Evolutionary conservation across 2,797 vertebrate genomes (phyloP), one percentile per base, ranked within the genome.

Genomic region (Gallirallus australis): DNA sequence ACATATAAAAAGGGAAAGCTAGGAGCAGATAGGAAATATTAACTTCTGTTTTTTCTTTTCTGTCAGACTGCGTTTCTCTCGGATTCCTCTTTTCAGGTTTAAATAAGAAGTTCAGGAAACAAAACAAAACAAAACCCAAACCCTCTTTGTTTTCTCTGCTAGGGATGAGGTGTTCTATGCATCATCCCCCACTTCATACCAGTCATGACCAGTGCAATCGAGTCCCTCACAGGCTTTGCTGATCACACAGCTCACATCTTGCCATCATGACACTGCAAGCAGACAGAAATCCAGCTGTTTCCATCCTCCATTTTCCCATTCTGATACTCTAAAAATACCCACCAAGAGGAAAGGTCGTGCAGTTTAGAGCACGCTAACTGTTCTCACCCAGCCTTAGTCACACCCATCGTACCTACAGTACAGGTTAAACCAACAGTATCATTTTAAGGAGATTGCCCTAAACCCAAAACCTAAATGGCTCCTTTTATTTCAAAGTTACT

Each of bases 81-180:
- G 6, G 9, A 14, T 35, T 28, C 25, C 8, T 9, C 18, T 53
- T 88, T 78, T 35, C 19, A 61, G 11, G 24, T 52, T 69, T 48
- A 86, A 87, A 37, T 6, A 88, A 39, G 39, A 13, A 59, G 9
- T 2, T 15, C 23, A 56, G 17, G 8, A 80, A 48, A 30, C 9
- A 21, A 23, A 45, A 45, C 42, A 45, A 45, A n/a, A 47, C 21
- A 47, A 47, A 47, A 18, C 17, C 42, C 19, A 21, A 47, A 21
- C 45, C 10, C 21, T 7, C 21, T 37, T 64, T 4, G 5, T 37
- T 87, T 89, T 39, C 8, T 56, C 53, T 37, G 28, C 20, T 31
- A 5, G 0, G 52, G 30, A 9, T 0, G 3, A 8, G 6, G 28
- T 3, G 1, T 7, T 40, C 2, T 12, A 11, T 15, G 33, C 11